Conservation (phyloP, 1,140 invertebrate genomes). For the Druon quercuslanigerum region DNA sequence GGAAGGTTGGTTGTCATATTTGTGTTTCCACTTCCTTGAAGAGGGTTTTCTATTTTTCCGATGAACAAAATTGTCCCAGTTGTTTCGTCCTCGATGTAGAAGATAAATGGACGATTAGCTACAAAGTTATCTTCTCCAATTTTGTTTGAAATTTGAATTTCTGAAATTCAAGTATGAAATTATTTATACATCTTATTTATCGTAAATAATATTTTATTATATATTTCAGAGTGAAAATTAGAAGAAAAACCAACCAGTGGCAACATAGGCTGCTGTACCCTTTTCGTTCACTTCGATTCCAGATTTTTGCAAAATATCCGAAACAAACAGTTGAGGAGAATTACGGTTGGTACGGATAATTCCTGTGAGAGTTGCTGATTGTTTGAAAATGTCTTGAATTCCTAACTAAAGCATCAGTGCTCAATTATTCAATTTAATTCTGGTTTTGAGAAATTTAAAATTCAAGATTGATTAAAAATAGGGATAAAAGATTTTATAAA, state of each 20-base stretch:
- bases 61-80: conserved; percentile 83
- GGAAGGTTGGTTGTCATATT: conserved; percentile 32
- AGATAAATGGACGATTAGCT: conserved; percentile 85
- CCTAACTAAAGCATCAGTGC: conserved; percentile 77
- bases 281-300: conserved; percentile 91
- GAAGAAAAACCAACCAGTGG: conserved; percentile 78
- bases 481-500: conserved; percentile 26
- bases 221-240: conserved; percentile 17
- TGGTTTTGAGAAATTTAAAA: conserved; percentile 28
- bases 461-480: neutral
- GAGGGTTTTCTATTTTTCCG: conserved; percentile 82
- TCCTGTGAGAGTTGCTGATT: conserved; percentile 80
- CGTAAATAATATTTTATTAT: neutral
- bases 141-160: conserved; percentile 83
- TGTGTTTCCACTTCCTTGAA: conserved; percentile 47
- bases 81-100: conserved; percentile 86
- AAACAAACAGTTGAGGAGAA: conserved; percentile 78
- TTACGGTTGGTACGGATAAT: conserved; percentile 77
- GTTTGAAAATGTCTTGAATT: conserved; percentile 82
- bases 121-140: conserved; percentile 81
- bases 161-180: conserved; percentile 67
- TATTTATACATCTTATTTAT: conserved; percentile 14
- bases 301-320: conserved; percentile 86
- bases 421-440: conserved; percentile 1
- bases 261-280: conserved; percentile 85